Evolutionary conservation across 2,797 vertebrate genomes (phyloP), one percentile per base, ranked within the genome.

Genomic region (Myotis daubentonii): DNA sequence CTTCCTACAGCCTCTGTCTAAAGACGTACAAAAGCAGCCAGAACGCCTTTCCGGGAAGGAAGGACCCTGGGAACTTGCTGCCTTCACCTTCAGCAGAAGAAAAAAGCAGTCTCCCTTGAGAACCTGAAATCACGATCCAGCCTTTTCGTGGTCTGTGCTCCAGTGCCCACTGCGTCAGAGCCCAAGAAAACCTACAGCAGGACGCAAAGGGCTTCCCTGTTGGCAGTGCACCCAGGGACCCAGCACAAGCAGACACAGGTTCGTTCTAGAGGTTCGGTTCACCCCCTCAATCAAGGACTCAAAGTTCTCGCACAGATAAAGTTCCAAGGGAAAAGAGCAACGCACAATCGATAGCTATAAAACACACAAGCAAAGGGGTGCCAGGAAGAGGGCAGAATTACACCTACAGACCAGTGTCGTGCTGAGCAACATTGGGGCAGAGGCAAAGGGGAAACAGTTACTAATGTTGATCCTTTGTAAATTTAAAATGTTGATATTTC

Each of bases 221-320:
- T 33, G 66, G 57, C 49, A 19, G n/a, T 4, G 15, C 5, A 49
- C n/a, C 57, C 20, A 28, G 9, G 7, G 6, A 36, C n/a, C 33
- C 20, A 20, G 68, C n/a, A 44, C 44, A 53, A 53, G 79, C 72
- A 76, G 87, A 51, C 15, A n/a, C 9, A 38, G 16, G 47, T 82
- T 76, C 22, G 68, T 68, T 72, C 60, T 49, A 57, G 36, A 60
- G 38, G 36, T 49, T 49, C 0, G 23, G 36, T 49, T 49, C 0
- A 19, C 16, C 38, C 11, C 49, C 83, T 70, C 8, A 8, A 6
- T 47, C 68, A 76, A 47, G 38, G 86, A 76, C 53, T 89, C 89
- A 55, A 81, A 94, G 75, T 86, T 89, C 85, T 75, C 30, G 51
- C 55, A 30, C 19, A 71, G 89, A 76, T 85, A 38, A 75, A 62